Conservation (phyloP, 2,797 vertebrate genomes). For the Euphonia xanthogaster region DNA sequence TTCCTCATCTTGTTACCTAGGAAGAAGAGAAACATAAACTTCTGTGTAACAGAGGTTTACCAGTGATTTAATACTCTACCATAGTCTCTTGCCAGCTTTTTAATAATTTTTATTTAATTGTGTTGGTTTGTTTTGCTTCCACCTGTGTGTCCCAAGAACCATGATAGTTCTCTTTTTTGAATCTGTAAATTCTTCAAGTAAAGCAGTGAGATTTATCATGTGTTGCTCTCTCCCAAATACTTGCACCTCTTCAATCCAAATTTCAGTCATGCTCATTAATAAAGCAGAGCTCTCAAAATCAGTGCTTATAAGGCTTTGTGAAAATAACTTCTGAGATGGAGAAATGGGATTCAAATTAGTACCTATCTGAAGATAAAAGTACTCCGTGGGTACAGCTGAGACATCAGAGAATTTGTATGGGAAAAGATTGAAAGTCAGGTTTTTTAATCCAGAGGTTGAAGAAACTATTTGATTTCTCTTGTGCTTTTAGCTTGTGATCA, state of each 20-base stretch:
- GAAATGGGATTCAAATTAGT: background rate
- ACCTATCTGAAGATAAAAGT: background rate
- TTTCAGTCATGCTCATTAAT: background rate
- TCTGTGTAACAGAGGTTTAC: rapidly evolving
- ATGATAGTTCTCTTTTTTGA: background rate
- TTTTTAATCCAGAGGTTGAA: background rate
- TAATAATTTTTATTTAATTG: background rate
- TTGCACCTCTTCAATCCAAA: background rate
- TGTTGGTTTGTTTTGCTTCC: background rate
- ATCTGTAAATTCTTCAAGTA: background rate
- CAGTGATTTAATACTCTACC: background rate
- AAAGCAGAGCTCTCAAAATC: background rate
- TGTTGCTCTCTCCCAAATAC: background rate
- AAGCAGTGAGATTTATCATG: background rate
- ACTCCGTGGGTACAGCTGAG: background rate
- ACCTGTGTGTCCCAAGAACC: background rate
- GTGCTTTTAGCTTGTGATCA: background rate
- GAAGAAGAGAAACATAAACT: background rate
- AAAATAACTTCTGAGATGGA: background rate
- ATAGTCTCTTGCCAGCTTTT: background rate
- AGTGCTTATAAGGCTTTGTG: background rate
- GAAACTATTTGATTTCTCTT: background rate
- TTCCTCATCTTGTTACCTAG: background rate
- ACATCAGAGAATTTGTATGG: background rate
- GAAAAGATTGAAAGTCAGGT: background rate